Evolutionary conservation across 2,113 vertebrate species (phyloP).

Genomic region (Peromyscus californicus): DNA sequence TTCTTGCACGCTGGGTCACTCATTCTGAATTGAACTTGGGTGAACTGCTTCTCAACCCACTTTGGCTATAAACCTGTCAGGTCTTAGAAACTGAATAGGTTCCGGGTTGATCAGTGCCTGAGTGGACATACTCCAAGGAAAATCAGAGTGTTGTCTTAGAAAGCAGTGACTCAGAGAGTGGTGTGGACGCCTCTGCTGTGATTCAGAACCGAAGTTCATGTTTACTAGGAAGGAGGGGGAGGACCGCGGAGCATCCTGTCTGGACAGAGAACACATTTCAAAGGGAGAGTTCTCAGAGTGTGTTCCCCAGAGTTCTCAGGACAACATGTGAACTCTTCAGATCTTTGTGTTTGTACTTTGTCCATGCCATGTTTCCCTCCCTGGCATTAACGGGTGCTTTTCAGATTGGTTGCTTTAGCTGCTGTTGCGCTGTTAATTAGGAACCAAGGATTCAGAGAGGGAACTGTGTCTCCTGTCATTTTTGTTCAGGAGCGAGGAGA

Average conservation of each 20-base stretch:
- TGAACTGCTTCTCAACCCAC: slow-evolving; percentile 64
- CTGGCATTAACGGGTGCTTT: neutral
- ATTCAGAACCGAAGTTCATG: slow-evolving; percentile 36
- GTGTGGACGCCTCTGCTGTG: neutral
- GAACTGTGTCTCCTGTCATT: neutral
- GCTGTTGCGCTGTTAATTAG: neutral
- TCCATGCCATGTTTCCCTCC: neutral
- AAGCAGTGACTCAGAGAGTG: slow-evolving; percentile 70
- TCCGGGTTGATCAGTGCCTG: neutral
- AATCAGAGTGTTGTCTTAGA: slow-evolving; percentile 72
- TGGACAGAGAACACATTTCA: neutral
- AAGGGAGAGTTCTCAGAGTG: neutral
- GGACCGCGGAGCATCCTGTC: neutral
- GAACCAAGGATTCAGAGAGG: neutral
- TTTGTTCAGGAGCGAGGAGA: neutral
- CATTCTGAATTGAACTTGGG: slow-evolving; percentile 70
- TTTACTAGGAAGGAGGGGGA: neutral
- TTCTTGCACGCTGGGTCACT: slow-evolving; percentile 47
- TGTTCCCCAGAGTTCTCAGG: neutral
- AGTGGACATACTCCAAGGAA: slow-evolving; percentile 67
- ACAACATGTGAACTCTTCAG: neutral
- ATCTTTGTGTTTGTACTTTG: neutral
- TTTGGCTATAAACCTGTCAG: slow-evolving; percentile 69
- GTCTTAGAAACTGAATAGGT: slow-evolving; percentile 43
- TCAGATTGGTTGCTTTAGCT: neutral